Evolutionary conservation across 1,140 invertebrate genomes (phyloP), one percentile per base, ranked within the genome.

Genomic region (Onthophagus taurus): DNA sequence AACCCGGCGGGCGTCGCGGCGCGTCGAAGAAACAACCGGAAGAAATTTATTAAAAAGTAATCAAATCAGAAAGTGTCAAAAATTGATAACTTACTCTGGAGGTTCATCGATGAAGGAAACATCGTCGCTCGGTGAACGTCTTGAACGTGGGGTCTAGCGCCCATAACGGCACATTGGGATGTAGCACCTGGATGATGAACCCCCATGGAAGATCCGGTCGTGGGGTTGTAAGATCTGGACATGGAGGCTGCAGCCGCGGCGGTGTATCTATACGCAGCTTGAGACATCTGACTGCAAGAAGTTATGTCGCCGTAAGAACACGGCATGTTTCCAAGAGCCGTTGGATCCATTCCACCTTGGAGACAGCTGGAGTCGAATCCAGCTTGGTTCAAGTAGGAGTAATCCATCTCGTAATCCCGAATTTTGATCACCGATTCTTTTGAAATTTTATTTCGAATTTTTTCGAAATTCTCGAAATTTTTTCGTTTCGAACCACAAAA

Each of bases 221-320:
- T 57, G 11, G 67, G 64, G 55, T 69, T 67, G 45, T 71, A 70
- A 31, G 52, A 53, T 18, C 70, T 49, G 2, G 67, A 65, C 68
- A 71, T 70, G n/a, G 65, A 64, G 17, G 71, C 69, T 18, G 71
- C 70, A 1, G 70, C 69, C 2, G 76, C 72, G 2, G 78, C 79
- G 11, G 74, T 75, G 54, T 83, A 83, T 4, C 80, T 70, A 57
- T 83, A 83, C 2, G 80, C 80, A 2, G 79, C 78, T 55, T 83
- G 80, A 39, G 81, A 83, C 81, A 90, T 88, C 69, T 89, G 86
- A 31, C 83, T 83, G 65, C 86, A 90, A 8, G 84, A 85, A 17
- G 83, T 81, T 48, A 87, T 71, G 63, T 90, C 86, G 17, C 83
- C 81, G 66, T 89, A 89, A 5, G 83, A 80, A 62, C 82, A 84